Conservation (phyloP, 2,888 invertebrate genomes). For the Dastarcus helophoroides region DNA sequence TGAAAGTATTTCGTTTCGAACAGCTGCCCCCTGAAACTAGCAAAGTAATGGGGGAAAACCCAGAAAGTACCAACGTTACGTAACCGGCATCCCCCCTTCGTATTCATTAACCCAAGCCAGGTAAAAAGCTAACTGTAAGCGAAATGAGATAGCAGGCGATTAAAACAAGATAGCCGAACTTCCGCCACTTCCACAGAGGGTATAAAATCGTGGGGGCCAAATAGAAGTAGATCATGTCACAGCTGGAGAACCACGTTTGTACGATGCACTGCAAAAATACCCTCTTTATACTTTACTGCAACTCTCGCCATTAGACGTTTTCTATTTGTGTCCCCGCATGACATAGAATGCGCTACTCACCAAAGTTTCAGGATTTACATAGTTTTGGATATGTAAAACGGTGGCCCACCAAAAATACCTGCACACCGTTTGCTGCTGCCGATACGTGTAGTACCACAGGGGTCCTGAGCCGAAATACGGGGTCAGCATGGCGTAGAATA, state of each 20-base stretch:
- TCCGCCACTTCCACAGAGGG: background rate
- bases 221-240: conserved; percentile 17
- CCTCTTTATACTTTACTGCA: too few species aligned
- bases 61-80: background rate
- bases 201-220: conserved; percentile 1
- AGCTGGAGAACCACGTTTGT: conserved; percentile 19
- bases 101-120: background rate
- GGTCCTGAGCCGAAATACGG: conserved; percentile 40
- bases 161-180: conserved; percentile 2
- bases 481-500: conserved; percentile 35
- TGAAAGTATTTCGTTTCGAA: background rate
- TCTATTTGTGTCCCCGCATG: too few species aligned
- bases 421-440: conserved; percentile 24
- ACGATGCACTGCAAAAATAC: conserved; percentile 4
- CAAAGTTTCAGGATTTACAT: conserved; percentile 24
- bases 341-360: too few species aligned
- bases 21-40: background rate
- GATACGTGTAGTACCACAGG: conserved; percentile 31
- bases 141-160: background rate
- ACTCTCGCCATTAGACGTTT: too few species aligned
- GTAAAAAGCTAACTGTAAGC: background rate
- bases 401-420: conserved; percentile 35
- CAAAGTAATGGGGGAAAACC: background rate
- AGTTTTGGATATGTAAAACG: conserved; percentile 35
- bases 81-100: background rate